Base-by-base conservation (phyloP, 2,888 invertebrate genomes). In the Penaeus monodon region DNA sequence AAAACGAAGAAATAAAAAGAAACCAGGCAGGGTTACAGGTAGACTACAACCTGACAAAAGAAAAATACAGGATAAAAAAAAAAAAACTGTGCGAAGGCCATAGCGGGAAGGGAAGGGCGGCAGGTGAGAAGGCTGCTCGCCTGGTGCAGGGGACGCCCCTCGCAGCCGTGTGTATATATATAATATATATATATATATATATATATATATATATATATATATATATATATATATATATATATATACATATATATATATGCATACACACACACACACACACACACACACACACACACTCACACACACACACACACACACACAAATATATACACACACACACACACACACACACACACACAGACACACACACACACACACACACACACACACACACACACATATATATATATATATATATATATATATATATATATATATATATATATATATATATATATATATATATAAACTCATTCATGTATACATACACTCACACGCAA, bases 51-150 rank as follows among this genome's bases (percentile, higher is more conserved):
- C 38, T 44, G 38, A 73, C 4, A 73, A 38, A 63, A n/a, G 57
- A 57, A 73, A 38, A 33, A 64, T 27, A 24, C 64, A 33, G 57
- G 57, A 82, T 29, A 74, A 57, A 82, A 70, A 82, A 70, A 38
- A 6, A 70, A 14, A 70, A 70, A 10, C 12, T 1, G 57, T 17
- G 57, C 0, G 57, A 57, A 17, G 17, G 57, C 2, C 57, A 14
- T 0, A 57, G 14, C 12, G 2, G 17, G 57, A 57, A 57, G 12
- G 17, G 57, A 49, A 33, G 33, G 33, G 33, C 33, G 33, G 38
- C 4, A 7, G 38, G 7, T 2, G 38, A 7, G 8, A 7, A 7
- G 8, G 38, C 38, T 44, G 38, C 38, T 7, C 38, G 38, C 0
- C 8, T 2, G 38, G 38, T 44, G 38, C 38, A 44, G 38, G 8